phyloP scores from a whole-genome alignment of 2,113 vertebrate genomes.

The Caracal caracal region DNA sequence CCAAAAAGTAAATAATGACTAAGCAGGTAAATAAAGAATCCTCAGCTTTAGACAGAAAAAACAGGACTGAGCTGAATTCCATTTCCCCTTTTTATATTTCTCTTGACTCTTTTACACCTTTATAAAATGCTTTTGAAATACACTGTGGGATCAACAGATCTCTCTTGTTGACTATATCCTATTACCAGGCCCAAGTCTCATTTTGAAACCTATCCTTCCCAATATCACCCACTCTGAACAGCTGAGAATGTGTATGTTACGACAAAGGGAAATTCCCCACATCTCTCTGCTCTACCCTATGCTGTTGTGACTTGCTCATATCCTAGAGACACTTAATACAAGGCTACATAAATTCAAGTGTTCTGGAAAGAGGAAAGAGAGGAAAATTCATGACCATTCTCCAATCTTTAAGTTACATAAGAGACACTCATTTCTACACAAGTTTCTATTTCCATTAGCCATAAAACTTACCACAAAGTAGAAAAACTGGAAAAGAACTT shows the following conservation, averaged over 20 bases:
- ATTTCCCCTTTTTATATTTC: neutral
- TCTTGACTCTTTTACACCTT: neutral
- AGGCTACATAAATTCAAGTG: neutral
- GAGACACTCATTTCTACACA: neutral
- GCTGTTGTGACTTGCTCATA: neutral
- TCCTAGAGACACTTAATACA: neutral
- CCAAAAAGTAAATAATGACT: neutral
- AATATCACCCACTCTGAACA: neutral
- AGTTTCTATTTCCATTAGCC: neutral
- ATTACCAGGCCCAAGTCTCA: neutral
- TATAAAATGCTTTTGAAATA: neutral
- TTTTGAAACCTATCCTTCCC: neutral
- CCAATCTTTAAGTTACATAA: neutral
- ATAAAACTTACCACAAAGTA: neutral
- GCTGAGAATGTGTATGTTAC: rapidly evolving
- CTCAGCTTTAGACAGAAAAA: neutral
- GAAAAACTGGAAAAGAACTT: neutral
- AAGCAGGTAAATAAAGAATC: neutral
- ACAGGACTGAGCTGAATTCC: neutral
- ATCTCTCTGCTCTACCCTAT: neutral
- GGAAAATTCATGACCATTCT: neutral
- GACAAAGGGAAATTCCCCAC: too few species aligned
- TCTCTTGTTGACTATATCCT: neutral
- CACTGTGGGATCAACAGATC: neutral
- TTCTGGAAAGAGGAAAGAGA: neutral